Percentiles rank a stretch among this genome's conserved stretches.
Evolutionary conservation across 1,140 invertebrate genomes (phyloP).

Genomic region (Drosophila pallidifrons): DNA sequence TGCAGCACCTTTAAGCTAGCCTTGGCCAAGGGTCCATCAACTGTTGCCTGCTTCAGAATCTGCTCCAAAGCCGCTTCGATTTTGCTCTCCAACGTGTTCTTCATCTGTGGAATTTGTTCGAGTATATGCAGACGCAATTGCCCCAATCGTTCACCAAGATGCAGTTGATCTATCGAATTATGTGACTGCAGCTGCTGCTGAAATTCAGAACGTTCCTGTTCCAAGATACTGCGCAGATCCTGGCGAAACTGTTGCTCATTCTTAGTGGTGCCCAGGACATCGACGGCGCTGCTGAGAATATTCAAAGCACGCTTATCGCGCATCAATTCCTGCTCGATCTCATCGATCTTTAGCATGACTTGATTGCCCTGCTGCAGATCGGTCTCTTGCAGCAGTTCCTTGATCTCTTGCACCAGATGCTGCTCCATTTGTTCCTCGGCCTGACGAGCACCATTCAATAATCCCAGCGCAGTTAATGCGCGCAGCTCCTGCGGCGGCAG

Average conservation of each 20-base stretch:
- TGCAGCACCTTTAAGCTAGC: slow-evolving; percentile 61
- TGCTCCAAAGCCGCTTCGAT: slow-evolving; percentile 66
- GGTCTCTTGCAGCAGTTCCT: slow-evolving; percentile 58
- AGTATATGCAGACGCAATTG: slow-evolving; percentile 55
- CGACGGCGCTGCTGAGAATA: slow-evolving; percentile 70
- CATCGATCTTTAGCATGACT: slow-evolving; percentile 61
- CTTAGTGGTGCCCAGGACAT: slow-evolving; percentile 58
- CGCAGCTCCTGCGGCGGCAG: slow-evolving; percentile 63
- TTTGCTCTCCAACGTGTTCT: slow-evolving; percentile 61
- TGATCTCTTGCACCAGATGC: slow-evolving; percentile 58
- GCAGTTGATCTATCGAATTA: slow-evolving; percentile 10
- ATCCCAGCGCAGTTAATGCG: slow-evolving; percentile 63
- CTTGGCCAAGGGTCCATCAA: slow-evolving; percentile 60
- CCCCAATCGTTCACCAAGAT: slow-evolving; percentile 49
- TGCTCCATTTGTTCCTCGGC: slow-evolving; percentile 74
- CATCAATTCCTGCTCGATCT: slow-evolving; percentile 69
- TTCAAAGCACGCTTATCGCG: slow-evolving; percentile 67
- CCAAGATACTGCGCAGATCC: slow-evolving; percentile 47
- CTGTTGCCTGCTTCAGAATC: slow-evolving; percentile 56
- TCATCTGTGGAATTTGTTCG: slow-evolving; percentile 66
- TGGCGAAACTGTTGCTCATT: slow-evolving; percentile 53
- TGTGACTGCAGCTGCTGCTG: slow-evolving; percentile 35
- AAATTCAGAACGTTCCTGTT: slow-evolving; percentile 21
- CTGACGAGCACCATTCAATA: slow-evolving; percentile 71
- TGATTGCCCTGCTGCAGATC: slow-evolving; percentile 27